Conservation (phyloP, 2,888 invertebrate species). For the Uropetala carovei region DNA sequence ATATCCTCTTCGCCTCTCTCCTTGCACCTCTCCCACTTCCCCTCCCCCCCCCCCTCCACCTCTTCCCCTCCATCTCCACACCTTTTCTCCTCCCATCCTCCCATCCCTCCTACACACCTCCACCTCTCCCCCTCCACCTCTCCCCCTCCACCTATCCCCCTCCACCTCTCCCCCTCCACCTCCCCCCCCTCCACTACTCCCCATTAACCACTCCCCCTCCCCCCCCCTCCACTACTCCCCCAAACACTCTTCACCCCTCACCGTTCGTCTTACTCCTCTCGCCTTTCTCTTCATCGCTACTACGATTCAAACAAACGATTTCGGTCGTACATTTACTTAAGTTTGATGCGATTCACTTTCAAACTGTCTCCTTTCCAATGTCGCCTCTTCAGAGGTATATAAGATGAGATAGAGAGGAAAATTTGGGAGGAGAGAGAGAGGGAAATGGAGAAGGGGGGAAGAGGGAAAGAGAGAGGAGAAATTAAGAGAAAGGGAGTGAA, state of each 20-base stretch:
- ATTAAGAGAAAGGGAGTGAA: neutral
- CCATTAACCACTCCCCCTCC: neutral
- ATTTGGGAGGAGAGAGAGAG: neutral
- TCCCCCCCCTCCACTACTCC: neutral
- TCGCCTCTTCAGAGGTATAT: no score
- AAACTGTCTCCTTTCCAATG: neutral
- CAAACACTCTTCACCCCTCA: neutral
- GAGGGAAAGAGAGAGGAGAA: neutral
- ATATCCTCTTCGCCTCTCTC: neutral
- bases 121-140: neutral
- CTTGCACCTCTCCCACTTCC: neutral
- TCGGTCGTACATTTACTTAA: slow-evolving; percentile 42
- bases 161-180: neutral
- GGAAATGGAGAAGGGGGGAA: neutral
- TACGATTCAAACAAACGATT: slow-evolving; percentile 14
- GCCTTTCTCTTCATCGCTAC: neutral
- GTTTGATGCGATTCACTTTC: neutral
- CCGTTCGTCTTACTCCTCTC: no score
- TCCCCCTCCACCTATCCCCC: neutral
- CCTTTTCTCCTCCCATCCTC: neutral
- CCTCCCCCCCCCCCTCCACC: no score
- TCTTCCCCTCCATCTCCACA: no score
- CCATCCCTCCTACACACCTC: no score
- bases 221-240: neutral
- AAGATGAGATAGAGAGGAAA: neutral